phyloP scores from a whole-genome alignment of 2,888 invertebrate species.

The Allolobophora icterica region DNA sequence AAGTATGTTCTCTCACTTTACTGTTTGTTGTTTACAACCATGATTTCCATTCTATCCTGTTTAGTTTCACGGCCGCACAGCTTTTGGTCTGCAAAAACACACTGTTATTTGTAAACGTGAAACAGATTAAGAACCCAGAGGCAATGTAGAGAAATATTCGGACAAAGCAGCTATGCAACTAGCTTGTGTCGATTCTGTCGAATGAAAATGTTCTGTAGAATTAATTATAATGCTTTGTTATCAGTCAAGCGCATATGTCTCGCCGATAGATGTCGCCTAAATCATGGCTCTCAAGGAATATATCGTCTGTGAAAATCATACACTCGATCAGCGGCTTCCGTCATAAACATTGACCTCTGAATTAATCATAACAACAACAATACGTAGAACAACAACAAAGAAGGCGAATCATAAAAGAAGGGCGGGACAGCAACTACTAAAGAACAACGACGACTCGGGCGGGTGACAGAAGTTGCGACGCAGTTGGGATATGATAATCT shows the following conservation, averaged over 20 bases:
- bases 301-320: neutral
- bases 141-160: no score
- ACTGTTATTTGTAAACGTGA: no score
- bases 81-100: no score
- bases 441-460: neutral
- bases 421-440: neutral
- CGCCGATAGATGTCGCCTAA: neutral
- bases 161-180: no score
- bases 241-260: neutral
- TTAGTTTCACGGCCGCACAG: no score
- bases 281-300: neutral
- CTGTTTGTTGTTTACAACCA: no score
- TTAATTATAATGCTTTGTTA: no score
- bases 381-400: neutral
- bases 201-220: no score
- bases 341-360: constrained; percentile 10
- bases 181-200: no score
- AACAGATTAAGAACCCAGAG: no score
- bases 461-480: neutral
- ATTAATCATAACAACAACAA: constrained; percentile 25
- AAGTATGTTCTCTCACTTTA: no score
- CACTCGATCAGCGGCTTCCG: neutral
- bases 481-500: neutral
- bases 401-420: neutral
- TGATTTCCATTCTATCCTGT: no score